These are phyloP conservation scores for Crotalus viridis DNA, from an alignment of 2,113 vertebrate species.

Conservation along the genomic window DNA sequence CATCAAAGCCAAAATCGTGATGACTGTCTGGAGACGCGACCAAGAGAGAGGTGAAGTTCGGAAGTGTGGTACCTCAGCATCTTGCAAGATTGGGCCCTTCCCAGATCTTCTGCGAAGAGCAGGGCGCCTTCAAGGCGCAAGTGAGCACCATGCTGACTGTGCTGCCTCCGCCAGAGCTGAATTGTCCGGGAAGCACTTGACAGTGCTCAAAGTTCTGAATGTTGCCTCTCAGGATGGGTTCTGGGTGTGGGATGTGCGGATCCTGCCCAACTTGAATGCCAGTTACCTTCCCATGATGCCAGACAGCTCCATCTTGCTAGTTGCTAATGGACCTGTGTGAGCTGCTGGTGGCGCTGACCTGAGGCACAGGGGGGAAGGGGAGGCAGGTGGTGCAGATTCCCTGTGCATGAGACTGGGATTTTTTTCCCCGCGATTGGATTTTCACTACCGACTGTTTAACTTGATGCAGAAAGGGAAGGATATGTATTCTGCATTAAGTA, in stretches of 20 bases:
- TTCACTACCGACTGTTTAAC: too few relatives aligned
- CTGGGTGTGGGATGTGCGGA: slow-evolving; percentile 77
- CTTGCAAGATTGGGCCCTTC: slow-evolving; percentile 78
- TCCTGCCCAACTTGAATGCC: slow-evolving; percentile 86
- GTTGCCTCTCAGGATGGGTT: slow-evolving; percentile 83
- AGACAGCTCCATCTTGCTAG: slow-evolving; percentile 84
- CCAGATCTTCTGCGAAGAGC: slow-evolving; percentile 81
- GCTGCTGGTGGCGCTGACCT: too few relatives aligned
- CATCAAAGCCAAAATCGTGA: slow-evolving; percentile 84
- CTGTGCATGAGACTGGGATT: too few relatives aligned
- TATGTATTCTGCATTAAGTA: too few relatives aligned
- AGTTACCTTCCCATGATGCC: slow-evolving; percentile 90
- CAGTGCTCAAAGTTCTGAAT: slow-evolving; percentile 85
- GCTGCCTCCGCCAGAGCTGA: slow-evolving; percentile 83
- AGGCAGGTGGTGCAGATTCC: too few relatives aligned
- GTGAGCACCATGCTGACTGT: slow-evolving; percentile 83
- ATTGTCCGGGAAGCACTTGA: slow-evolving; percentile 83
- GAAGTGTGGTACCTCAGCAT: slow-evolving; percentile 82
- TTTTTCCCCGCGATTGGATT: too few relatives aligned
- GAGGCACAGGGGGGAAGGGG: too few relatives aligned
- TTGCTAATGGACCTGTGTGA: too few relatives aligned
- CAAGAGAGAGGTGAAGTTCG: slow-evolving; percentile 77
- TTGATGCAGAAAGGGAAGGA: too few relatives aligned
- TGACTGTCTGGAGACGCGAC: slow-evolving; percentile 84
- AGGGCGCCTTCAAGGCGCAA: slow-evolving; percentile 83